phyloP scores from a whole-genome alignment of 2,888 invertebrate species.

The Aphrophora alni region DNA sequence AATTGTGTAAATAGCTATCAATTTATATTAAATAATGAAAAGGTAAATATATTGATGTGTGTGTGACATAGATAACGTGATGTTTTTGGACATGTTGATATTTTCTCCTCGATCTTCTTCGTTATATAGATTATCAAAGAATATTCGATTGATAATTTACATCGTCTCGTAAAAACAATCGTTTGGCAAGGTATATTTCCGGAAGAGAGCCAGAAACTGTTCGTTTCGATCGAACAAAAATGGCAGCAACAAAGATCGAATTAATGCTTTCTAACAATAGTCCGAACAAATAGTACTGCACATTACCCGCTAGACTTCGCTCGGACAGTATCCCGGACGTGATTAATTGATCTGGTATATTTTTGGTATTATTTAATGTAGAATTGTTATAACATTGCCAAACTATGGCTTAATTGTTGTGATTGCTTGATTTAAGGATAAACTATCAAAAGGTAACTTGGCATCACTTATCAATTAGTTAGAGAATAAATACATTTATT shows the following conservation, averaged over 20 bases:
- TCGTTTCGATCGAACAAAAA: not conserved
- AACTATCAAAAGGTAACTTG: not conserved
- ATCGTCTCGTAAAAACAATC: not conserved
- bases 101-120: too few relatives aligned
- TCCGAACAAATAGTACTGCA: not conserved
- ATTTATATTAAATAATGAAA: too few relatives aligned
- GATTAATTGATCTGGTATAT: not conserved
- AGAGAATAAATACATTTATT: too few relatives aligned
- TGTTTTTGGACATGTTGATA: too few relatives aligned
- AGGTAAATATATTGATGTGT: too few relatives aligned
- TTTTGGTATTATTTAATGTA: too few relatives aligned
- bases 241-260: conserved; percentile 28
- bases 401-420: not conserved
- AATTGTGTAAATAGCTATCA: too few relatives aligned
- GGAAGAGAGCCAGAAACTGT: not conserved
- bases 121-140: too few relatives aligned
- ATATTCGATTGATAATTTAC: too few relatives aligned
- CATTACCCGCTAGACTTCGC: conserved; percentile 28
- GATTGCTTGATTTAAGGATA: not conserved
- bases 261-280: not conserved
- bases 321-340: not conserved
- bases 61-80: too few relatives aligned
- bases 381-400: not conserved
- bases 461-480: too few relatives aligned
- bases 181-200: not conserved